Evolutionary conservation across 2,797 vertebrate species (phyloP).

Genomic region (Percopsis omiscomaycus): DNA sequence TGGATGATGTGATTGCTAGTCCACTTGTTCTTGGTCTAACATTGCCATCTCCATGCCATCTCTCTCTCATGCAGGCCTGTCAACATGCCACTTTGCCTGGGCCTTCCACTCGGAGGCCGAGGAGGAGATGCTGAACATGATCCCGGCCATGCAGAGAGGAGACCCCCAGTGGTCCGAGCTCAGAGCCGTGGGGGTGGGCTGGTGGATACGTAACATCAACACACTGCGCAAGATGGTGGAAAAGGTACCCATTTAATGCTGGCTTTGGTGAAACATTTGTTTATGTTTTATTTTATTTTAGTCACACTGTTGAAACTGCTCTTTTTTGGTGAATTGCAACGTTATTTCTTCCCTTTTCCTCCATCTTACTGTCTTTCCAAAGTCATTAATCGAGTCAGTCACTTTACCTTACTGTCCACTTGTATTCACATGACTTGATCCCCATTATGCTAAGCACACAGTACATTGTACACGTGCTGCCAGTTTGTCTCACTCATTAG

Average conservation of each 20-base stretch:
- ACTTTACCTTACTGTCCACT: too few relatives aligned
- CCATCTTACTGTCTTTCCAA: too few relatives aligned
- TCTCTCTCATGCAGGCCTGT: constrained; percentile 79
- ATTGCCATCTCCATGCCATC: background rate
- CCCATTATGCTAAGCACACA: too few relatives aligned
- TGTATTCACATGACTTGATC: too few relatives aligned
- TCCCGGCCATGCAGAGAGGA: constrained; percentile 97
- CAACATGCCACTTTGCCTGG: constrained; percentile 98
- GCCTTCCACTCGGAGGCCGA: constrained; percentile 98
- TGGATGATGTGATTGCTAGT: too few relatives aligned
- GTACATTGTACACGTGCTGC: too few relatives aligned
- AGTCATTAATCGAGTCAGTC: too few relatives aligned
- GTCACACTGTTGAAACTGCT: too few relatives aligned
- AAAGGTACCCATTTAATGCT: constrained; percentile 80
- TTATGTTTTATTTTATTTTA: too few relatives aligned
- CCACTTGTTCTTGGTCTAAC: background rate
- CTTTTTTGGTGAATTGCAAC: too few relatives aligned
- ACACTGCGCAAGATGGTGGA: constrained; percentile 95
- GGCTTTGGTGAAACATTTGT: background rate
- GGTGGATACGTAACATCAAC: constrained; percentile 99
- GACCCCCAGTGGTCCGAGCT: constrained; percentile 97
- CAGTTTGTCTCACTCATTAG: too few relatives aligned
- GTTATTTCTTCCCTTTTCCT: too few relatives aligned
- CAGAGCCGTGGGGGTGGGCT: constrained; percentile 91
- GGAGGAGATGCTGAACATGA: constrained; percentile 96